Base-by-base conservation (phyloP, 2,113 vertebrate species). In the Lagopus muta region DNA sequence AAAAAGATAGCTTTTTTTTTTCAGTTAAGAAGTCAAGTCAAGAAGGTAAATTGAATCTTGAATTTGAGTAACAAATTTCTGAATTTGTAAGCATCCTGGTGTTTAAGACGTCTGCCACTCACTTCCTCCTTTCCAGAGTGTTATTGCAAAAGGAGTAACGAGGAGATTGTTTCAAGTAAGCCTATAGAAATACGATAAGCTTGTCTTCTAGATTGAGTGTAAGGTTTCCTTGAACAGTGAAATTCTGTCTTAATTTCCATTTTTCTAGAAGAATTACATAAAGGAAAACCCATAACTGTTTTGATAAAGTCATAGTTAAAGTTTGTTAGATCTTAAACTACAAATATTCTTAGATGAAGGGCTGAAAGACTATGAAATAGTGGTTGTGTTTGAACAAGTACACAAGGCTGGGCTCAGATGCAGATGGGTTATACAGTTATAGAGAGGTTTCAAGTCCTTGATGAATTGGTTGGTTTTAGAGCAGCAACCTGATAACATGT, bases 41-140 rank as follows among this genome's bases (percentile, higher is more conserved):
- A 91, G 88, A 91, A 42, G 69, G 30, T 95, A 90, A 78, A 89
- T 93, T 93, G 47, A 85, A 95, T 58, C 47, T 93, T 87, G 77
- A 88, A 82, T 85, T 80, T 86, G 45, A 78, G 22, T 72, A 57
- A 90, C 79, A 38, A 72, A 81, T 11, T 50, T 47, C 38, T 76
- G 60, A n/a, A 64, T n/a, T 82, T 48, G 28, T 42, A 67, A 61
- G 30, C 30, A 74, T 65, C 16, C 19, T 11, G 54, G 9, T 71
- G n/a, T 91, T 79, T 89, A 73, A 89, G 40, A 77, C 27, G 62
- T 21, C 84, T 70, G 17, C 25, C 22, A 55, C 28, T 65, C 3
- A n/a, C 34, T 45, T 79, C 48, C 86, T 27, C 5, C 34, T 71
- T 92, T 85, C 62, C 34, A 74, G 45, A 80, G 54, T 43, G 47